Evolutionary conservation across 2,797 vertebrate genomes (phyloP).

Genomic region (Enteromius anoplus): DNA sequence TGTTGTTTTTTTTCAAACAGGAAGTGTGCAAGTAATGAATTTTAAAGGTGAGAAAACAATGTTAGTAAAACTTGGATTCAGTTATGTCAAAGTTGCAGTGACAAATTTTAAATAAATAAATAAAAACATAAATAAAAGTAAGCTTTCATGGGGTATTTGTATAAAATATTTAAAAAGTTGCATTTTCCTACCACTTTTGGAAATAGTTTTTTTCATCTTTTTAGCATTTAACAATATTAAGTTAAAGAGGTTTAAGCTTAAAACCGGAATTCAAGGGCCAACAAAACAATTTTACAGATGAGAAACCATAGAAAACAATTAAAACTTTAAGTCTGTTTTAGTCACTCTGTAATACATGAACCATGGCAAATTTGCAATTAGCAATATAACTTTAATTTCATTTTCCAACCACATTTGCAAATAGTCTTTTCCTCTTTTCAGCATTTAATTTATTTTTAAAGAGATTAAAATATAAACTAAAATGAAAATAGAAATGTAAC

Average conservation of each 20-base stretch:
- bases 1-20: not conserved
- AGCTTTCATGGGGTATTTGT: not conserved
- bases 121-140: too few species aligned
- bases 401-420: not conserved
- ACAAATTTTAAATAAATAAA: not conserved
- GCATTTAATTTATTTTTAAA: not conserved
- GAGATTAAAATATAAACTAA: not conserved
- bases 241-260: not conserved
- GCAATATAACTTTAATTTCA: not conserved
- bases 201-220: not conserved
- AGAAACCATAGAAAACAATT: constrained; percentile 4
- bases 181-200: not conserved
- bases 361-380: not conserved
- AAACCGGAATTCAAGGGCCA: not conserved
- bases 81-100: not conserved
- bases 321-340: not conserved
- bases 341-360: not conserved
- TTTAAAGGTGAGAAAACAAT: not conserved
- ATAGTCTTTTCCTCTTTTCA: not conserved
- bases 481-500: not conserved
- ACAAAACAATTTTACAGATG: not conserved
- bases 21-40: not conserved
- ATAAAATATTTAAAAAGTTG: not conserved
- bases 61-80: not conserved
- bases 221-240: not conserved